phyloP scores from a whole-genome alignment of 2,113 vertebrate genomes.

The Misgurnus mizolepis region DNA sequence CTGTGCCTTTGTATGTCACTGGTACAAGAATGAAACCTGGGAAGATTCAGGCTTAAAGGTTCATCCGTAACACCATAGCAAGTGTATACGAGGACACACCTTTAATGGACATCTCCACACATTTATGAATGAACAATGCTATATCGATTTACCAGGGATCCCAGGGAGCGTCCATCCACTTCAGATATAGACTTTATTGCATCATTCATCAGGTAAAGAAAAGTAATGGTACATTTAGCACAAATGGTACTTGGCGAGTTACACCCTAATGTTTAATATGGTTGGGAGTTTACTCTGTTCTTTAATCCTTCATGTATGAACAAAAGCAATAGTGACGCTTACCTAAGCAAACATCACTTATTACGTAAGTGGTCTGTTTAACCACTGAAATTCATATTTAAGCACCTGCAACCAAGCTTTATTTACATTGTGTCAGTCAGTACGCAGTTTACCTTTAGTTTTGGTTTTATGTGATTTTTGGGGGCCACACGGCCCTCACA shows the following conservation, averaged over 20 bases:
- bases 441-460: no score
- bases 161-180: no score
- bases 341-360: neutral
- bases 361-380: neutral
- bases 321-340: neutral
- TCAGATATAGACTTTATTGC: no score
- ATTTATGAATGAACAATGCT: neutral
- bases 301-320: no score
- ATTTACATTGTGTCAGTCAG: no score
- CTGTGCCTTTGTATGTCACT: neutral
- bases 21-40: neutral
- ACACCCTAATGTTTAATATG: no score
- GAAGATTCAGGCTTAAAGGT: neutral
- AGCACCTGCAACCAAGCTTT: no score
- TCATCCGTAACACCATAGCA: neutral
- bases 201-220: no score
- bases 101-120: neutral
- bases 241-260: no score
- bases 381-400: neutral
- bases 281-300: no score
- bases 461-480: neutral
- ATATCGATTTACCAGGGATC: no score
- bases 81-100: neutral
- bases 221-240: no score
- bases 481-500: conserved; percentile 9